phyloP scores from a whole-genome alignment of 2,113 vertebrate genomes.

The Corythaeola cristata region DNA sequence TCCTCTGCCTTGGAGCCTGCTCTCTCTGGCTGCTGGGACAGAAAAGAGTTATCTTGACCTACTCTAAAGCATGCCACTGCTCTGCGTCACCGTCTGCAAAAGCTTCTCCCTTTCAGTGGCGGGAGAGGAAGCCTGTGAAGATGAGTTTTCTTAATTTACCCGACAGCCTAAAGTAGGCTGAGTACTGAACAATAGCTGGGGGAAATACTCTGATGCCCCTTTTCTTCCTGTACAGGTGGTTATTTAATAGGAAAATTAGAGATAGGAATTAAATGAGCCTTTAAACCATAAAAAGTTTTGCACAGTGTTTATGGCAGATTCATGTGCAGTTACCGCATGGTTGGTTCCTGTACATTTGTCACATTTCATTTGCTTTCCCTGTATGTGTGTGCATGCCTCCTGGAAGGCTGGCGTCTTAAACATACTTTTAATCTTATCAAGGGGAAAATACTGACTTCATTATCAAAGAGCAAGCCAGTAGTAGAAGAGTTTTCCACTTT shows the following conservation, averaged over 20 bases:
- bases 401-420: background rate
- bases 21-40: background rate
- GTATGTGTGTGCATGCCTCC: background rate
- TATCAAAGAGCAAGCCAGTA: background rate
- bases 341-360: conserved; percentile 10
- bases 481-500: background rate
- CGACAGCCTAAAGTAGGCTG: background rate
- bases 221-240: background rate
- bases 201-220: background rate
- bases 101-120: background rate
- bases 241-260: conserved; percentile 15
- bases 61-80: background rate
- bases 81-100: background rate
- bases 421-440: background rate
- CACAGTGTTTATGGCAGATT: background rate
- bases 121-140: background rate
- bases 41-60: background rate
- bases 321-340: background rate
- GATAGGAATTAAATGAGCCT: background rate
- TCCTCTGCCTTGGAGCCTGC: background rate
- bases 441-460: background rate
- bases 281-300: conserved; percentile 6
- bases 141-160: background rate
- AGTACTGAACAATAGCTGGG: background rate
- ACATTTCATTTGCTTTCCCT: conserved; percentile 23